Base-by-base conservation (phyloP, 1,140 invertebrate genomes). In the Sitodiplosis mosellana region DNA sequence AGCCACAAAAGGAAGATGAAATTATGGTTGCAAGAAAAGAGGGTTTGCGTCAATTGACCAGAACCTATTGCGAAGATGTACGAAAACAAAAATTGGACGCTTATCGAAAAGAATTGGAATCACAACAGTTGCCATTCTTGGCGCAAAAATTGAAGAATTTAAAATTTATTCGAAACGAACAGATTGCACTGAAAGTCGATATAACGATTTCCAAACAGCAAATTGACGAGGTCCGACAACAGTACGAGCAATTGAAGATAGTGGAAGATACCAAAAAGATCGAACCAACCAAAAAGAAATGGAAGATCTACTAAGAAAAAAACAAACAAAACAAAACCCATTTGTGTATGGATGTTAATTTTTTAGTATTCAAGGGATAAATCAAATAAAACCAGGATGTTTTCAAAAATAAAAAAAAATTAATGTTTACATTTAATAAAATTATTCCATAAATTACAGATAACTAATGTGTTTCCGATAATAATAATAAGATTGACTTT, bases 131-230 rank as follows among this genome's bases (percentile, higher is more conserved):
- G 33, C 59, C 66, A 5, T 88, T 85, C 56, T 68, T 79, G 1
- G 61, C 70, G 52, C 68, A 71, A 36, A 76, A 76, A 56, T 63
- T 77, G n/a, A 64, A 70, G 18, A 69, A 71, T 27, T 60, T 87
- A 33, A 65, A 71, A 43, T 80, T 78, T 53, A 83, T 87, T 15
- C 70, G 75, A 41, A 69, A 76, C 50, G 80, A 85, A 59, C 80
- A 88, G 60, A 63, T 71, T 46, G 71, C 72, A 18, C 76, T 78
- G 54, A 72, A 77, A 33, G 54, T 81, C 57, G 67, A 33, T 68
- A 76, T 0, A n/a, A 78, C 79, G 1, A 70, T 83, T 0, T 73
- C 67, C 0, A 71, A 80, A 53, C 69, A 77, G 50, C 74, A 82
- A 49, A 78, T 85, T 48, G 70, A 69, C 48, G 60, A 61, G n/a